Conservation (phyloP, 2,797 vertebrate species). For the Pogonophryne albipinna region DNA sequence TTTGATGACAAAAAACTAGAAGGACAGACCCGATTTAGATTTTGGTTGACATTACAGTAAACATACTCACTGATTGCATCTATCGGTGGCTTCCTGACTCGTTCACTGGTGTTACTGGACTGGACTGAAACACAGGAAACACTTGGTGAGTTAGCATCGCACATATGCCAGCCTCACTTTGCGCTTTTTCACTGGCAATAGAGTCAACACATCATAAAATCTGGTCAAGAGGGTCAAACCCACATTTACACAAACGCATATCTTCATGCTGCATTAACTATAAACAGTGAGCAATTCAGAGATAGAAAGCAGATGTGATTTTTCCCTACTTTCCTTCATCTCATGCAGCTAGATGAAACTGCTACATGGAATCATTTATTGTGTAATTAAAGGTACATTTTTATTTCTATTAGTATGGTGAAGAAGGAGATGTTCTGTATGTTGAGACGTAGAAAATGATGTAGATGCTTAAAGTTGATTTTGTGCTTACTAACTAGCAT, state of each 20-base stretch:
- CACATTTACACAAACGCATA: constrained; percentile 56
- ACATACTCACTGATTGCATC: constrained; percentile 86
- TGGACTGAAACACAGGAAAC: constrained; percentile 84
- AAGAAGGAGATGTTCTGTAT: not conserved
- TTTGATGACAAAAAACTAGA: constrained; percentile 46
- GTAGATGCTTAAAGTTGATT: not conserved
- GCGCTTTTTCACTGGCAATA: constrained; percentile 50
- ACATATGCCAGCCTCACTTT: constrained; percentile 28
- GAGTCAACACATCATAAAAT: constrained; percentile 67
- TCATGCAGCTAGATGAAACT: constrained; percentile 39
- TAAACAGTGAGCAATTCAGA: constrained; percentile 49
- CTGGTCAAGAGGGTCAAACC: constrained; percentile 45
- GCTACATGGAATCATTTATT: constrained; percentile 1
- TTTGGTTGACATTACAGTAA: constrained; percentile 64
- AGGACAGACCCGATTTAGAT: constrained; percentile 33
- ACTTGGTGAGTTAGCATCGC: constrained; percentile 47
- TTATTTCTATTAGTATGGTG: not conserved
- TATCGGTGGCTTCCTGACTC: constrained; percentile 75
- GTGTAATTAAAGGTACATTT: not conserved
- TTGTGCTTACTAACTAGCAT: not conserved
- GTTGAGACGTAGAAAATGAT: too few species aligned
- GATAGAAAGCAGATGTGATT: constrained; percentile 57
- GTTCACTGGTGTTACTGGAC: constrained; percentile 83
- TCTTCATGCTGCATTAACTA: constrained; percentile 46
- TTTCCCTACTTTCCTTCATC: constrained; percentile 13